Evolutionary conservation across 2,797 vertebrate genomes (phyloP), one percentile per base, ranked within the genome.

Genomic region (Philypnodon macrostomus): DNA sequence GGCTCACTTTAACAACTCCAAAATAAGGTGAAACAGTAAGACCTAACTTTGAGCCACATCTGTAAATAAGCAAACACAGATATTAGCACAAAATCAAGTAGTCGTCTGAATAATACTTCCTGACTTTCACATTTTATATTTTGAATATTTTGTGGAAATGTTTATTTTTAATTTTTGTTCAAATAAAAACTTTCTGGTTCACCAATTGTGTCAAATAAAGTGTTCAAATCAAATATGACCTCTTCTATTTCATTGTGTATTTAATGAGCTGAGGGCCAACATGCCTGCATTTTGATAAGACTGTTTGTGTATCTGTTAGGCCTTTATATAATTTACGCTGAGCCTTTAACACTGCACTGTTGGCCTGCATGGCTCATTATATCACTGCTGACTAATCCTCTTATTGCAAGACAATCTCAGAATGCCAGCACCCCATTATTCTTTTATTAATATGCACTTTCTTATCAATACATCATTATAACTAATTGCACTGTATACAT

Each of bases 401-500:
- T 86, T 75, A 83, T 2, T 33, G 12, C 10, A 57, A 73, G 42
- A 65, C 77, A 72, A 54, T 47, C 57, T 53, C 41, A 54, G 17
- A 74, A 61, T 63, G 55, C 69, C 70, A 71, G 47, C 57, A 75
- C 60, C 76, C 75, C 49, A 64, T 79, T 75, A 60, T 69, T 63
- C 21, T 75, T 80, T 83, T 83, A 88, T 90, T 90, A 87, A 79
- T 89, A 85, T 81, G 79, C 82, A 84, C 63, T 83, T 80, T 78
- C 49, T 80, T 75, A 77, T 84, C 73, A 83, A 85, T 85, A 89
- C 84, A 87, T 82, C 58, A 63, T 79, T 58, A 51, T 70, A 66
- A 73, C 80, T 84, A 88, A 86, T 79, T 86, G 74, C 75, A 89
- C 73, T 87, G 88, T 85, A 52, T 86, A 90, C 79, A 89, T 29